Conservation (phyloP, 2,113 vertebrate genomes). For the Lichenostomus cassidix region DNA sequence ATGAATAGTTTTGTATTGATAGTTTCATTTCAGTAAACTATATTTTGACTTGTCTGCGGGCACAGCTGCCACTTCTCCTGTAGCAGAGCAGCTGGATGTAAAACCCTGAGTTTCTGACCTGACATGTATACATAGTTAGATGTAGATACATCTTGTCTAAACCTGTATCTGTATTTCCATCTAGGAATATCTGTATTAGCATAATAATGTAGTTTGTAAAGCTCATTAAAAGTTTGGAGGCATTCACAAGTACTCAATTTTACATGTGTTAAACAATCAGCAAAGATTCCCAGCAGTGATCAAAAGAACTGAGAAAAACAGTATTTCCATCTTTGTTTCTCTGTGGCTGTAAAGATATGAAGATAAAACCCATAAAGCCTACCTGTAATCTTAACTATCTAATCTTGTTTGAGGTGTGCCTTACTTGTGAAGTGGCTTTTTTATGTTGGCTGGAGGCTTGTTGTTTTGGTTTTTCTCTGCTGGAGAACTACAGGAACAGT, state of each 20-base stretch:
- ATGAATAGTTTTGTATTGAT: neutral
- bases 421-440: slow-evolving; percentile 44
- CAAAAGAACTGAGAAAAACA: neutral
- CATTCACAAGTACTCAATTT: neutral
- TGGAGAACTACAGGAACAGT: neutral
- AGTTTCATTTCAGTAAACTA: neutral
- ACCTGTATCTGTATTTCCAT: neutral
- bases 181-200: neutral
- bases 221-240: neutral
- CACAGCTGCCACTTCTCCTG: neutral
- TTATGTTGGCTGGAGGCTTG: neutral
- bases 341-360: neutral
- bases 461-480: neutral
- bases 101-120: neutral
- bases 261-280: neutral
- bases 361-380: slow-evolving; percentile 28
- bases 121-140: neutral
- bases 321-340: neutral
- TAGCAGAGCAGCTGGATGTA: neutral
- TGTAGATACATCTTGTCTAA: neutral
- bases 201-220: neutral
- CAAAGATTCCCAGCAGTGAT: neutral
- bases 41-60: neutral
- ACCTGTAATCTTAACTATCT: slow-evolving; percentile 25
- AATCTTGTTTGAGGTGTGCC: slow-evolving; percentile 19